A percentile compares a stretch with the other conserved stretches of the same genome.
phyloP scores from a whole-genome alignment of 2,888 invertebrate species.

The Acanthosepion lycidas region DNA sequence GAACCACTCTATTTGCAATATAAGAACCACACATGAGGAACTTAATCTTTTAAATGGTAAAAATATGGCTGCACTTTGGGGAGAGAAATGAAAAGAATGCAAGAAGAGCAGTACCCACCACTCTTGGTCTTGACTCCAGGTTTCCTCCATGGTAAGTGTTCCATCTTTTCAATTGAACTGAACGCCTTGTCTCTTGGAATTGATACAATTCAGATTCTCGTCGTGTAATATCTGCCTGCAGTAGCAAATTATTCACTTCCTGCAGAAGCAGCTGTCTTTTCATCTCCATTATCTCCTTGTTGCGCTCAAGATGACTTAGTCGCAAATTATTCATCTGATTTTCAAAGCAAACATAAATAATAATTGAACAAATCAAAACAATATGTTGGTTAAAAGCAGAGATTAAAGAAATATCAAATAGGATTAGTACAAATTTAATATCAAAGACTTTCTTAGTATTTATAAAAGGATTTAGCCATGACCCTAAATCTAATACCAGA shows the following conservation, averaged over 20 bases:
- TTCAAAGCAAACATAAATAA: not conserved
- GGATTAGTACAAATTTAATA: too few relatives aligned
- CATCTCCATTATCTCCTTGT: slow-evolving; percentile 71
- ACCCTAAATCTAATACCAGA: too few relatives aligned
- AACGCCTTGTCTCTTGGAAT: slow-evolving; percentile 63
- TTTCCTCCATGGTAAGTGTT: slow-evolving; percentile 67
- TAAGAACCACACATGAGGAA: not conserved
- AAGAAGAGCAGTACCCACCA: slow-evolving; percentile 51
- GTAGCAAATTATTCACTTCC: slow-evolving; percentile 71
- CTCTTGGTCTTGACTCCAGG: slow-evolving; percentile 60
- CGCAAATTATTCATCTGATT: slow-evolving; percentile 69
- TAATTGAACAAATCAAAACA: not conserved
- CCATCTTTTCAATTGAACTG: slow-evolving; percentile 65
- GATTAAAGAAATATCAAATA: too few relatives aligned
- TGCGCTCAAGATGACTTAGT: slow-evolving; percentile 70
- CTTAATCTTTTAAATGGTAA: not conserved
- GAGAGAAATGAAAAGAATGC: not conserved
- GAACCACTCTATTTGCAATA: not conserved
- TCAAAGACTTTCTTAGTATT: too few relatives aligned
- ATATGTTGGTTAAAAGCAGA: not conserved
- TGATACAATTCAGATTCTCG: slow-evolving; percentile 68
- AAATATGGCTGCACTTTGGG: not conserved
- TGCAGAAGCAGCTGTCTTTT: slow-evolving; percentile 70
- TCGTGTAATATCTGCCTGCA: slow-evolving; percentile 70
- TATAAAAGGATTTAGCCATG: too few relatives aligned